Base-by-base conservation (phyloP, 2,797 vertebrate genomes). In the Platyrinchus mystaceus region DNA sequence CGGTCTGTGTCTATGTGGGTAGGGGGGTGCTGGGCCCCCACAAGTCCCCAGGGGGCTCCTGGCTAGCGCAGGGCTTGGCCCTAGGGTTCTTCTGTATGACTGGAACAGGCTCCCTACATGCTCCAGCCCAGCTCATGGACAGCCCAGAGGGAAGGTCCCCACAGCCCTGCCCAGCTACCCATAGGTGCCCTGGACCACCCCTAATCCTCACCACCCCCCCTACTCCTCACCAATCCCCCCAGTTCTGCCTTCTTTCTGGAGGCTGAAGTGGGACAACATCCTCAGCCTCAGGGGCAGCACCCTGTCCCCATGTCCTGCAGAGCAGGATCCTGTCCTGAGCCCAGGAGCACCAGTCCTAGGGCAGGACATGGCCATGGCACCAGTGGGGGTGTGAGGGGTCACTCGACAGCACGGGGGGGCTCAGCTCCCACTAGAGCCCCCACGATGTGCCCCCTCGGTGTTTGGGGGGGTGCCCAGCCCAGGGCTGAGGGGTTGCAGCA, bases 281-380 rank as follows among this genome's bases (percentile, higher is more conserved):
- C 27, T 32, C 66, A 46, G 7, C 28, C 8, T 15, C 44, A 41
- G 19, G 28, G 30, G 8, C 26, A 50, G 21, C 30, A 12, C 30
- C 62, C 30, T 12, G 0, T 30, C 36, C 49, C 22, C 27, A 24
- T 3, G 0, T 11, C 24, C 28, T 0, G 1, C 5, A 16, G 18
- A 22, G 63, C 27, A 50, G 43, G 83, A 20, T 56, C 44, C 34
- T 20, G 12, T 6, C 55, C 41, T 10, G 13, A 62, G 12, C 30
- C 32, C 17, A 8, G 46, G 15, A n/a, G 7, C 1, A 0, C 9
- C 0, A 0, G 5, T 18, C 52, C 14, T 6, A 5, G 32, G 24
- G 16, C 34, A 50, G 49, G 36, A 49, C 32, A 16, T 1, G 2
- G 67, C 19, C n/a, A 58, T 16, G 16, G 41, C 30, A 28, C 19